phyloP scores from a whole-genome alignment of 2,113 vertebrate species.

The Oriolus oriolus region DNA sequence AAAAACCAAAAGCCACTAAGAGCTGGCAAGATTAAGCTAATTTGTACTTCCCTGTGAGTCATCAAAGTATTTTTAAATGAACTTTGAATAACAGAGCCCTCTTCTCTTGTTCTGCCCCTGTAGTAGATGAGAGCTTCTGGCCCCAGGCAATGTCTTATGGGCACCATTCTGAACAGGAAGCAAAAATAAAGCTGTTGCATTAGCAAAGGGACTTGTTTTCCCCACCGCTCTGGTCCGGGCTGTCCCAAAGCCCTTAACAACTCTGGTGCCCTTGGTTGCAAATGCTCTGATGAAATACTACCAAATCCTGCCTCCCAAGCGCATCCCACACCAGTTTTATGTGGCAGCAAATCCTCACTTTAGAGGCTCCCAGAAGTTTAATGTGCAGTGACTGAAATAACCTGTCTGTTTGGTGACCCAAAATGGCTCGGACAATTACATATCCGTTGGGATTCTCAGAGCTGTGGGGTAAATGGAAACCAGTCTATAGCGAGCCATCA shows the following conservation, averaged over 20 bases:
- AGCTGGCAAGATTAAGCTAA: neutral
- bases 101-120: neutral
- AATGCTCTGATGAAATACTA: neutral
- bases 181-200: neutral
- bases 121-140: neutral
- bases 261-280: neutral
- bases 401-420: neutral
- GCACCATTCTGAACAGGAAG: neutral
- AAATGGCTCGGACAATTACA: neutral
- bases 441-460: neutral
- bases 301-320: neutral
- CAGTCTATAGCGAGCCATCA: neutral
- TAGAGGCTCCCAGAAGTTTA: neutral
- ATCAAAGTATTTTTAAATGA: neutral
- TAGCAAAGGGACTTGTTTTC: neutral
- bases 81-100: neutral
- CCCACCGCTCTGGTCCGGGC: fast-evolving
- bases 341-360: neutral
- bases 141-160: neutral
- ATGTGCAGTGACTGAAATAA: conserved; percentile 9
- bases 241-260: neutral
- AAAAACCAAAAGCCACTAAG: neutral
- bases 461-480: neutral
- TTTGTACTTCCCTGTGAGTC: neutral
- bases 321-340: neutral